Conservation (phyloP, 2,888 invertebrate genomes). For the Acronicta psi region DNA sequence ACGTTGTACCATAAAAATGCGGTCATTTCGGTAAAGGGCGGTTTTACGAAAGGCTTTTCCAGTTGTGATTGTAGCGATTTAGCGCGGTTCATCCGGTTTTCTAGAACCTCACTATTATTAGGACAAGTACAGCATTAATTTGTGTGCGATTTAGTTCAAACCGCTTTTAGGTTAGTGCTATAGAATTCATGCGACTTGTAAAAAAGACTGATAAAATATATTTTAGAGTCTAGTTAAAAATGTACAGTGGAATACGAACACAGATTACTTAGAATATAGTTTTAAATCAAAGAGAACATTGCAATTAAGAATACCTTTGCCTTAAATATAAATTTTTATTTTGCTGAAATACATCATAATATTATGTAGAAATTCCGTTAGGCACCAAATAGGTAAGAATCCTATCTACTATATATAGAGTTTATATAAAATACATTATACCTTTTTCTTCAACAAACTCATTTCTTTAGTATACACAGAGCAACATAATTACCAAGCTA, state of each 20-base stretch:
- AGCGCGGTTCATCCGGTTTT: conserved; percentile 45
- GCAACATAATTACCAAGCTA: no score
- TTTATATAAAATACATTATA: no score
- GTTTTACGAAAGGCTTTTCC: conserved; percentile 52
- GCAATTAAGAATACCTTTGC: no score
- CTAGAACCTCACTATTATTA: conserved; percentile 26
- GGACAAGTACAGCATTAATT: conserved; percentile 7
- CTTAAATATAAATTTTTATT: no score
- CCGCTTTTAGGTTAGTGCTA: conserved; percentile 7
- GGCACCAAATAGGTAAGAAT: no score
- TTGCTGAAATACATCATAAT: no score
- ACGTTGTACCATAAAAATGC: conserved; percentile 64
- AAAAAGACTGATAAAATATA: conserved; percentile 5
- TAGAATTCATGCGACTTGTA: conserved; percentile 12
- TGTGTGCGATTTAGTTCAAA: conserved; percentile 12
- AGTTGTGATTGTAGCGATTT: conserved; percentile 61
- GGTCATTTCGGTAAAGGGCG: conserved; percentile 63
- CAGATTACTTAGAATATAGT: no score
- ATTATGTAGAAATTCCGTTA: no score
- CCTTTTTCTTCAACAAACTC: conserved; percentile 52
- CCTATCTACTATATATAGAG: no score
- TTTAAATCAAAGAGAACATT: no score
- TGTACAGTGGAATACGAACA: no score
- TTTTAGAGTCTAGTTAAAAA: neutral
- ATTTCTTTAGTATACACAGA: neutral